These are phyloP conservation scores for Proteles cristata DNA, from an alignment of 2,113 vertebrate genomes.

Conservation along the genomic window DNA sequence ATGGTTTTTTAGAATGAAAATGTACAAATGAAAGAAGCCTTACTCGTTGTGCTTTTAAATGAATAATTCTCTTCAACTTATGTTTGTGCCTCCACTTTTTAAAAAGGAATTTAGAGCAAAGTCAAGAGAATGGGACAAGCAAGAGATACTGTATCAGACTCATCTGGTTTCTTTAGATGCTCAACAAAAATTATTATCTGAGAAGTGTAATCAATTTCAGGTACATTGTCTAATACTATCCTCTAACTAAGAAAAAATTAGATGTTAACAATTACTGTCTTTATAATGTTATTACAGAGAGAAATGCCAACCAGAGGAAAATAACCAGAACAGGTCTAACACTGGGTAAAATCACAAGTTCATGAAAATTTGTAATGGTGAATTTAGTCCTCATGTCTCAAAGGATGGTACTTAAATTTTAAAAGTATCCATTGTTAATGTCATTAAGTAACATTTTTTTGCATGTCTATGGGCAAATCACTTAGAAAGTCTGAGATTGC, in stretches of 20 bases:
- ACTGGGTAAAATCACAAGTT: neutral
- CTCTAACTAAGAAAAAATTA: conserved; percentile 57
- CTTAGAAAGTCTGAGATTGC: neutral
- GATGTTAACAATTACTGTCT: neutral
- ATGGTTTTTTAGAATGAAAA: conserved; percentile 18
- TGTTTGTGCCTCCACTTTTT: conserved; percentile 51
- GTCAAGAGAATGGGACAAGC: conserved; percentile 86
- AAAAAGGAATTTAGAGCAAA: conserved; percentile 86
- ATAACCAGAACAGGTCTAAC: neutral
- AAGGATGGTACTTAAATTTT: neutral
- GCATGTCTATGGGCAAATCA: neutral
- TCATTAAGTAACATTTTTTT: neutral
- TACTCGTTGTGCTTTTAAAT: neutral
- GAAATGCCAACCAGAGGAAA: neutral
- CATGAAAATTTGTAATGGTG: neutral
- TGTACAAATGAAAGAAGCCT: neutral
- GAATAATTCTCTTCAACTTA: conserved; percentile 25
- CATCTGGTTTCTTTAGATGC: conserved; percentile 80
- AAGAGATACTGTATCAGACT: conserved; percentile 81
- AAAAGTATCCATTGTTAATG: neutral
- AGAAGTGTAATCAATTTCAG: conserved; percentile 87
- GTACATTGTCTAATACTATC: conserved; percentile 74
- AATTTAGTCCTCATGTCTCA: neutral
- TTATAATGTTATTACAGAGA: neutral
- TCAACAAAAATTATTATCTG: conserved; percentile 81